Evolutionary conservation across 2,797 vertebrate genomes (phyloP).

Genomic region (Dryobates pubescens): DNA sequence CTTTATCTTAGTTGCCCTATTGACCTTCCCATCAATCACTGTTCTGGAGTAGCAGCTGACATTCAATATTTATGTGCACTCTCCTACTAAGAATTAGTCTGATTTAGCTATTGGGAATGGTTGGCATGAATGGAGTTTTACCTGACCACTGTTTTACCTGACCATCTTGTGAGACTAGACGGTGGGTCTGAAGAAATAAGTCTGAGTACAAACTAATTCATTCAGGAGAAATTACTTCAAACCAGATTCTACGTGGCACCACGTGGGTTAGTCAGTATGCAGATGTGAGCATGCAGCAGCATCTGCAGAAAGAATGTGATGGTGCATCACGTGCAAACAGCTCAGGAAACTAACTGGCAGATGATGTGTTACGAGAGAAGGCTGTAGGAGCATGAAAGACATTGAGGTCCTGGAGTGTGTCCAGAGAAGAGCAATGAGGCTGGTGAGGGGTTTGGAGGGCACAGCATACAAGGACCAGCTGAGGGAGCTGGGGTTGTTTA

Average conservation of each 20-base stretch:
- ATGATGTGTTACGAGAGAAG: background rate
- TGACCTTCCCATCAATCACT: background rate
- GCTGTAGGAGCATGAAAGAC: background rate
- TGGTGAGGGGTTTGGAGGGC: no score
- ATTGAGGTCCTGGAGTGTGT: no score
- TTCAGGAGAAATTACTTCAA: background rate
- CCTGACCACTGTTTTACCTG: background rate
- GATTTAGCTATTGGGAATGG: background rate
- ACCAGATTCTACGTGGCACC: background rate
- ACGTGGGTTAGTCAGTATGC: background rate
- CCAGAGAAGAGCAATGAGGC: no score
- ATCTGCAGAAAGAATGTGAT: background rate
- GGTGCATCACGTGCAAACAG: rapidly evolving
- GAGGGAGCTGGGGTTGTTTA: no score
- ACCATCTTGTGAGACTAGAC: background rate
- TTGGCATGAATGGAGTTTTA: background rate
- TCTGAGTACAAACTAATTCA: background rate
- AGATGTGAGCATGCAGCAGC: background rate
- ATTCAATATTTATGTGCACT: conserved; percentile 6
- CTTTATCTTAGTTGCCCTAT: background rate
- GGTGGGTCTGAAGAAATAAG: background rate
- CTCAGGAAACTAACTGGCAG: background rate
- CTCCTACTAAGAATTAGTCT: background rate
- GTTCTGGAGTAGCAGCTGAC: background rate
- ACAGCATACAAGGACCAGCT: no score